Percentiles rank a stretch among this genome's conserved stretches.
phyloP scores from a whole-genome alignment of 2,797 vertebrate genomes.

The Momotus momota region DNA sequence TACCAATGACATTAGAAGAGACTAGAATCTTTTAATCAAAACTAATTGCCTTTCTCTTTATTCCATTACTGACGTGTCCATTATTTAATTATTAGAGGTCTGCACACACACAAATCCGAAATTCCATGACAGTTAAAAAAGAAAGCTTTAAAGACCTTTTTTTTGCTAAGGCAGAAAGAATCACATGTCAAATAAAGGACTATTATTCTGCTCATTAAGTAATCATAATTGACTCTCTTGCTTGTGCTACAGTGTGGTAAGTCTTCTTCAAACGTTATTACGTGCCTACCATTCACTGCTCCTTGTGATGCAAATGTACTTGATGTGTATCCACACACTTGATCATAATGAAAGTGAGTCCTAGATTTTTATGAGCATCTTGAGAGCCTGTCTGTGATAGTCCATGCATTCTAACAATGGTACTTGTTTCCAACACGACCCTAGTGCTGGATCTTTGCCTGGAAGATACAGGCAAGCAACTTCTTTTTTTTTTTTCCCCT shows the following conservation, averaged over 20 bases:
- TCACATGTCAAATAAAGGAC: neutral
- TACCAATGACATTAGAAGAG: neutral
- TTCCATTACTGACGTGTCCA: neutral
- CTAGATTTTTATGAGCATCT: constrained; percentile 30
- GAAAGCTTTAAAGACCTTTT: neutral
- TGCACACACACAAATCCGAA: neutral
- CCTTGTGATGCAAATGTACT: neutral
- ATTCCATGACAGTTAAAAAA: neutral
- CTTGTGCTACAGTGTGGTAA: neutral
- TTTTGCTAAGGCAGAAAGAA: neutral
- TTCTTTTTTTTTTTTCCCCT: neutral
- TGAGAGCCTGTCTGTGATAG: neutral
- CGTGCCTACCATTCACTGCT: neutral
- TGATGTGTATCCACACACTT: neutral
- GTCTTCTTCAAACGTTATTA: neutral
- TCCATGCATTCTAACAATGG: neutral
- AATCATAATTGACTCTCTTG: neutral
- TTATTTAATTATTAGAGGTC: constrained; percentile 9
- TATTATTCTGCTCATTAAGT: neutral
- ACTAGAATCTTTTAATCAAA: constrained; percentile 41
- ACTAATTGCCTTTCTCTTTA: constrained; percentile 28
- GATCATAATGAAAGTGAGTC: constrained; percentile 24
- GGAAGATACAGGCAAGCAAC: neutral
- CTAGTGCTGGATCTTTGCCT: neutral
- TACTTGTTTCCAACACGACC: neutral